Evolutionary conservation across 2,113 vertebrate species (phyloP).

Genomic region (Bucco capensis): DNA sequence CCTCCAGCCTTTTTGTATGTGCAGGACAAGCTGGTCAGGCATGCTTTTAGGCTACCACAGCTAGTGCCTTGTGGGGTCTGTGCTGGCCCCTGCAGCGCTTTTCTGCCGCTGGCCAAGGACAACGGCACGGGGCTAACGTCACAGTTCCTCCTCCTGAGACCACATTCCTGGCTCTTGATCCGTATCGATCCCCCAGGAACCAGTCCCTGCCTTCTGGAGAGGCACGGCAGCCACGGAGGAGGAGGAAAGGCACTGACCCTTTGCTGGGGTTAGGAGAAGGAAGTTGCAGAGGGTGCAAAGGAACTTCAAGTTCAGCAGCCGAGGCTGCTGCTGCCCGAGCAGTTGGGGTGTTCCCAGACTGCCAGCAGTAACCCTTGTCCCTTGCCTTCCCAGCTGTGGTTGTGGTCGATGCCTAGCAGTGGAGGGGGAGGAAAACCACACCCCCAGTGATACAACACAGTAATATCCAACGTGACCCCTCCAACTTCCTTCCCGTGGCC

Average conservation of each 20-base stretch:
- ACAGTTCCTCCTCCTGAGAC: background rate
- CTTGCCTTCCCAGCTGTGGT: background rate
- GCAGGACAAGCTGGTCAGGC: accelerated
- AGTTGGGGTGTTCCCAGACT: background rate
- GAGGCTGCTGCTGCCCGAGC: background rate
- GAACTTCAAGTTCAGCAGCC: background rate
- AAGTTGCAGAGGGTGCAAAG: accelerated
- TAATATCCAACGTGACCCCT: background rate
- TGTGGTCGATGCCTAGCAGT: background rate
- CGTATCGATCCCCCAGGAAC: background rate
- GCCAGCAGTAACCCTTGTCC: background rate
- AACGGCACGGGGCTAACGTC: accelerated
- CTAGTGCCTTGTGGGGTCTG: background rate
- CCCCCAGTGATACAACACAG: background rate
- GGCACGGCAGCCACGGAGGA: background rate
- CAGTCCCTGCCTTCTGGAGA: background rate
- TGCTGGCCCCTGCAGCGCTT: background rate
- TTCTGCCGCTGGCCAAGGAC: background rate
- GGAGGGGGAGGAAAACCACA: background rate
- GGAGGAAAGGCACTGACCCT: background rate
- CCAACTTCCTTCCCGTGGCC: background rate
- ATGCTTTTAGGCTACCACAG: background rate
- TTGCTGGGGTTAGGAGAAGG: background rate
- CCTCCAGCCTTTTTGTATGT: background rate
- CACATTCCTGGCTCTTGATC: background rate